Percentiles rank a stretch among this genome's conserved stretches.
phyloP scores from a whole-genome alignment of 2,797 vertebrate species.

The Erethizon dorsatum region DNA sequence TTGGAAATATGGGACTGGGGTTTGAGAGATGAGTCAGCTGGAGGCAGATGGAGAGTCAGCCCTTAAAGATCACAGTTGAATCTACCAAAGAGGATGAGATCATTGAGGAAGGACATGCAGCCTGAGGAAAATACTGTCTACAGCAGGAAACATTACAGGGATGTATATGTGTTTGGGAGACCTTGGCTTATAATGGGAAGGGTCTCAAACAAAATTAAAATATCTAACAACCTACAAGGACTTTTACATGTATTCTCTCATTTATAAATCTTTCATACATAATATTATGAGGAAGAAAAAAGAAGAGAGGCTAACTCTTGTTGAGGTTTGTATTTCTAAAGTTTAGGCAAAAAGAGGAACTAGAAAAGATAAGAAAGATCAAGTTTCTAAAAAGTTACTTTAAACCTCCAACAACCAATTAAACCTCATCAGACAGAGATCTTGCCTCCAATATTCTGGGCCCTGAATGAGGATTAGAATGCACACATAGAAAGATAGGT shows the following conservation, averaged over 20 bases:
- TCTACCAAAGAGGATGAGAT: background rate
- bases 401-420: constrained; percentile 28
- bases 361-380: constrained; percentile 63
- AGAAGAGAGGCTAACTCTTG: background rate
- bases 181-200: background rate
- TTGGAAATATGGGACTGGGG: constrained; percentile 24
- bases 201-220: constrained; percentile 17
- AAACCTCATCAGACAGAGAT: background rate
- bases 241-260: background rate
- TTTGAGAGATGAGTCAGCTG: constrained; percentile 43
- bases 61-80: constrained; percentile 31
- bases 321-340: background rate
- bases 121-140: background rate
- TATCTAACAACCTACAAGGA: background rate
- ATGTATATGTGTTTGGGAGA: background rate
- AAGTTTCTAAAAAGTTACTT: constrained; percentile 22
- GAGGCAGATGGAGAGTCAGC: background rate
- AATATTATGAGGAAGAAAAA: background rate
- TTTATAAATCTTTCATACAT: background rate
- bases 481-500: background rate
- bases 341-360: constrained; percentile 44
- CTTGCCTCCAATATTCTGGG: background rate
- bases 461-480: background rate
- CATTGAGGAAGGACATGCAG: background rate
- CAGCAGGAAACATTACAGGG: background rate